A percentile compares a stretch with the other conserved stretches of the same genome.
phyloP scores from a whole-genome alignment of 2,888 invertebrate genomes.

The Ophion costatus region DNA sequence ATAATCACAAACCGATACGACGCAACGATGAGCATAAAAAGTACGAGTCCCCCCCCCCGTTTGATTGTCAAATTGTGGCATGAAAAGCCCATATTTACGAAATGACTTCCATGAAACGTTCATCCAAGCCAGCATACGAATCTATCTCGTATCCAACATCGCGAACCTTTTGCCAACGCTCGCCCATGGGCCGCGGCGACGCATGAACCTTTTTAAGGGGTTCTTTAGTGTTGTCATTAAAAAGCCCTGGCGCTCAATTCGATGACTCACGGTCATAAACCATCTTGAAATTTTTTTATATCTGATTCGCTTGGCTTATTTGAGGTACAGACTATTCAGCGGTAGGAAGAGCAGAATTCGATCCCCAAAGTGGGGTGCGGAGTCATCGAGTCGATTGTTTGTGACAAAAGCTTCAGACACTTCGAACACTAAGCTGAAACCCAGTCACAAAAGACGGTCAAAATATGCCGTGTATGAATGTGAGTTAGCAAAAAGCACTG shows the following conservation, averaged over 20 bases:
- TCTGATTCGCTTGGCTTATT: constrained; percentile 17
- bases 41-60: constrained; percentile 12
- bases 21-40: constrained; percentile 18
- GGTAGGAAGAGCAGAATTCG: not conserved
- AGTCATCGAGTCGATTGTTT: not conserved
- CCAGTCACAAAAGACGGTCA: too few relatives aligned
- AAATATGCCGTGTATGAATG: too few relatives aligned
- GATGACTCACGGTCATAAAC: constrained; percentile 68
- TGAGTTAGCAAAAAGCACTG: too few relatives aligned
- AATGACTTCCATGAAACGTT: constrained; percentile 63
- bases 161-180: constrained; percentile 66
- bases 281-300: constrained; percentile 44
- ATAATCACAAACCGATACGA: constrained; percentile 22
- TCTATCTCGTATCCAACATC: constrained; percentile 17
- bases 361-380: not conserved
- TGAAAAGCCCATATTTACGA: constrained; percentile 41
- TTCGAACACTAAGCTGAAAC: not conserved
- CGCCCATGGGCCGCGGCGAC: constrained; percentile 60
- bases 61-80: constrained; percentile 10
- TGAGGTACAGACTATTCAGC: not conserved
- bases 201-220: constrained; percentile 36
- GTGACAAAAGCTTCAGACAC: not conserved
- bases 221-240: constrained; percentile 65
- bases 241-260: constrained; percentile 66
- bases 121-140: constrained; percentile 37